Percentiles rank a stretch among this genome's conserved stretches.
phyloP scores from a whole-genome alignment of 2,113 vertebrate genomes.

The Eurypyga helias region DNA sequence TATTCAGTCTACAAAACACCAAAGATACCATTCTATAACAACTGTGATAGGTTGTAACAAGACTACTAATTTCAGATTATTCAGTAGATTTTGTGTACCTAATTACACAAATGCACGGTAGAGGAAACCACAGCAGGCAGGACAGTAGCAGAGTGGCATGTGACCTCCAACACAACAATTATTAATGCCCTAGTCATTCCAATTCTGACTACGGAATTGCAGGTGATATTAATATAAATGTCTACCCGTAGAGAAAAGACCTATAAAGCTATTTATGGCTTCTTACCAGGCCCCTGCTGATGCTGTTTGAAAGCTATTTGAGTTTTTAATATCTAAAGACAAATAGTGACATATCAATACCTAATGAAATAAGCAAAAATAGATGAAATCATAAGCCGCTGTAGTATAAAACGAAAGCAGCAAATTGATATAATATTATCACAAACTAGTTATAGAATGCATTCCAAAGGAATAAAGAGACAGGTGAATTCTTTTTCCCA shows the following conservation, averaged over 20 bases:
- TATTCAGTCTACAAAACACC: neutral
- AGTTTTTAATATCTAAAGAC: neutral
- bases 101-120: neutral
- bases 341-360: neutral
- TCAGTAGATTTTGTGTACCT: neutral
- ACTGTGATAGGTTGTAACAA: neutral
- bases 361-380: neutral
- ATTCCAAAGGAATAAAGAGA: neutral
- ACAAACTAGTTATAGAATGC: neutral
- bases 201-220: neutral
- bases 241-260: neutral
- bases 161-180: neutral
- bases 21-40: neutral
- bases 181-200: neutral
- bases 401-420: neutral
- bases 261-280: neutral
- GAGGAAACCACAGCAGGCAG: neutral
- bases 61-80: neutral
- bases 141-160: fast-evolving
- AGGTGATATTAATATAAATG: neutral
- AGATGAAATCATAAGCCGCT: neutral
- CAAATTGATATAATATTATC: neutral
- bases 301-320: neutral
- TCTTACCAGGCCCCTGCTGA: neutral
- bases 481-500: neutral